These are phyloP conservation scores for Muscidifurax raptorellus DNA, from an alignment of 1,140 invertebrate species.

Conservation along the genomic window DNA sequence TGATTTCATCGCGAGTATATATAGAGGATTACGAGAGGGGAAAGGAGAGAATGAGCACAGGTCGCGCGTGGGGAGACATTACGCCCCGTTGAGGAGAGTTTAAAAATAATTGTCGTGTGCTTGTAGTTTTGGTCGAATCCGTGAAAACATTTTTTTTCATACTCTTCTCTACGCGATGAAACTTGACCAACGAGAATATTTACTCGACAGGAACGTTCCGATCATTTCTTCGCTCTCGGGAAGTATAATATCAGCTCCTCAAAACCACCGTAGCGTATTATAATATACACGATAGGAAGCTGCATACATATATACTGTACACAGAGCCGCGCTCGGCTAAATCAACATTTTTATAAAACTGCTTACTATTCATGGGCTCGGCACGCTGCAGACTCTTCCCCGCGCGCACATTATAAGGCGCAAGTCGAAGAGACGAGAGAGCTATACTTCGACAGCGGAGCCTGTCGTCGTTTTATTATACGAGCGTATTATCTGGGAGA, in stretches of 20 bases:
- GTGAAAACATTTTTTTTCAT: too few species aligned
- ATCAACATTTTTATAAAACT: constrained; percentile 72
- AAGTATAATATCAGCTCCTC: background rate
- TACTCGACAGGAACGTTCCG: background rate
- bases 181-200: background rate
- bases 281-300: background rate
- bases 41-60: background rate
- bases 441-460: constrained; percentile 9
- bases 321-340: constrained; percentile 54
- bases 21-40: background rate
- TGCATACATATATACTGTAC: too few species aligned
- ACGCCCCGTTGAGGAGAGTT: too few species aligned
- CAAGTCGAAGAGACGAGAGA: constrained; percentile 17
- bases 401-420: constrained; percentile 6
- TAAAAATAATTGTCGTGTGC: too few species aligned
- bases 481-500: constrained; percentile 61
- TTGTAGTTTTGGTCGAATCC: too few species aligned
- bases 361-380: constrained; percentile 70
- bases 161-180: too few species aligned
- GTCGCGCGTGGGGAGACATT: background rate
- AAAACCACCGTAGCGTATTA: background rate
- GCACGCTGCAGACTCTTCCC: background rate
- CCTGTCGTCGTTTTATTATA: constrained; percentile 63
- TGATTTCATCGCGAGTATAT: constrained; percentile 61
- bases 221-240: background rate